A percentile compares a stretch with the other conserved stretches of the same genome.
These are phyloP conservation scores for Saturnia japonica DNA, from an alignment of 2,888 invertebrate species.

Conservation along the genomic window DNA sequence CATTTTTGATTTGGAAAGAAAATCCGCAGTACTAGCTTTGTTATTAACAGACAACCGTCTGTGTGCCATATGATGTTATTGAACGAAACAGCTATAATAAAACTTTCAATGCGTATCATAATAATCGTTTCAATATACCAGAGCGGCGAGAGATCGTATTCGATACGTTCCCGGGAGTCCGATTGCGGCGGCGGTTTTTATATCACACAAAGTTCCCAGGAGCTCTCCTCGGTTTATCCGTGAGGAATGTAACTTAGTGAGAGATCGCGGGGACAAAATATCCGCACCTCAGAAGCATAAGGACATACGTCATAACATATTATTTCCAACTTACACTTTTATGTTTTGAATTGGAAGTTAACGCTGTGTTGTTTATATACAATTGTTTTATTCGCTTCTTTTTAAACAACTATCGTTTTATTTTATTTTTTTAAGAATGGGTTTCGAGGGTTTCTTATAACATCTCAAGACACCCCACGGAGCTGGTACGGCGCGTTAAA, in stretches of 20 bases:
- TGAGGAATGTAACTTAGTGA: constrained; percentile 52
- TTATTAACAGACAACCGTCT: not conserved
- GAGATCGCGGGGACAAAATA: constrained; percentile 23
- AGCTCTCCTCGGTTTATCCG: constrained; percentile 45
- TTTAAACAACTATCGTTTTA: not conserved
- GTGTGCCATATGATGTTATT: constrained; percentile 1
- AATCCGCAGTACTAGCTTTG: not conserved
- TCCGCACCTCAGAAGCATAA: not conserved
- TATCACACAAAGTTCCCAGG: constrained; percentile 52
- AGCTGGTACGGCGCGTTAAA: too few species aligned
- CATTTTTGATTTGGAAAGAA: not conserved
- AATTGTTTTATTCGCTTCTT: not conserved
- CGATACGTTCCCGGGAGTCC: constrained; percentile 45
- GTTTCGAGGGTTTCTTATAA: too few species aligned
- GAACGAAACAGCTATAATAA: constrained; percentile 7
- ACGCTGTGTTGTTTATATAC: not conserved
- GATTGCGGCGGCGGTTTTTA: constrained; percentile 44
- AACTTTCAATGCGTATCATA: constrained; percentile 12
- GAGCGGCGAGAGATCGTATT: constrained; percentile 27
- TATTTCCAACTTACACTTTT: not conserved
- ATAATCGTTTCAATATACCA: constrained; percentile 14
- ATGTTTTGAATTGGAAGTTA: not conserved
- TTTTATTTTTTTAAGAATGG: too few species aligned
- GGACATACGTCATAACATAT: not conserved
- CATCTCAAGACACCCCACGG: too few species aligned